Conservation (phyloP, 1,140 invertebrate genomes). For the Drosophila busckii region DNA sequence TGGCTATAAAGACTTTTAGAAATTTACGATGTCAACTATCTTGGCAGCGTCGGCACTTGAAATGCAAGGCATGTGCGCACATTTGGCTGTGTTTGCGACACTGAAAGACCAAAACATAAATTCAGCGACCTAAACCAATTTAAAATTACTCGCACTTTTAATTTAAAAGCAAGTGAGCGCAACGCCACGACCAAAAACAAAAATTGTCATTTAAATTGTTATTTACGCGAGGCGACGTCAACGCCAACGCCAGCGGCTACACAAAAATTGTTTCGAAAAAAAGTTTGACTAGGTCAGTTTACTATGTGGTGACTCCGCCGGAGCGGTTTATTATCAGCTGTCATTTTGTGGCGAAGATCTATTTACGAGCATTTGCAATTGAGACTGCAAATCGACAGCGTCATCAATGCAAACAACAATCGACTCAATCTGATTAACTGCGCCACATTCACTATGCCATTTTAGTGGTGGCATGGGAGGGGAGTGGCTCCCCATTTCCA, state of each 20-base stretch:
- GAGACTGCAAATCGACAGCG: slow-evolving; percentile 55
- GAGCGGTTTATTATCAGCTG: slow-evolving; percentile 37
- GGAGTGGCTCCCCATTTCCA: too few relatives aligned
- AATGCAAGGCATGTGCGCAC: slow-evolving; percentile 62
- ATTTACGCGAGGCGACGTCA: slow-evolving; percentile 50
- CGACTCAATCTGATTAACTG: slow-evolving; percentile 17
- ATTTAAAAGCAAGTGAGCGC: slow-evolving; percentile 39
- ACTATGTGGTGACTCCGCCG: too few relatives aligned
- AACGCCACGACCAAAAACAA: neutral
- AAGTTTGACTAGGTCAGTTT: slow-evolving; percentile 39
- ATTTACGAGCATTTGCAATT: slow-evolving; percentile 39
- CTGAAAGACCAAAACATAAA: slow-evolving; percentile 29
- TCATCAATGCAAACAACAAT: slow-evolving; percentile 43
- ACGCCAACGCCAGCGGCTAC: neutral
- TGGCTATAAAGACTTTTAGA: slow-evolving; percentile 18
- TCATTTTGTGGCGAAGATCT: slow-evolving; percentile 17
- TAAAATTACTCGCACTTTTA: slow-evolving; percentile 65
- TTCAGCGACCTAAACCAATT: slow-evolving; percentile 41
- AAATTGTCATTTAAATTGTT: slow-evolving; percentile 71
- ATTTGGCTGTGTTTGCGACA: slow-evolving; percentile 64
- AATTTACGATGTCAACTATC: slow-evolving; percentile 54
- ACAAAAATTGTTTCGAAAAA: too few relatives aligned
- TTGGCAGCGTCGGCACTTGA: slow-evolving; percentile 36
- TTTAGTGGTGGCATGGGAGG: too few relatives aligned
- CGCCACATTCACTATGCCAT: slow-evolving; percentile 44